Evolutionary conservation across 2,888 invertebrate genomes (phyloP), one percentile per base, ranked within the genome.

Genomic region (Xanthia icteritia): DNA sequence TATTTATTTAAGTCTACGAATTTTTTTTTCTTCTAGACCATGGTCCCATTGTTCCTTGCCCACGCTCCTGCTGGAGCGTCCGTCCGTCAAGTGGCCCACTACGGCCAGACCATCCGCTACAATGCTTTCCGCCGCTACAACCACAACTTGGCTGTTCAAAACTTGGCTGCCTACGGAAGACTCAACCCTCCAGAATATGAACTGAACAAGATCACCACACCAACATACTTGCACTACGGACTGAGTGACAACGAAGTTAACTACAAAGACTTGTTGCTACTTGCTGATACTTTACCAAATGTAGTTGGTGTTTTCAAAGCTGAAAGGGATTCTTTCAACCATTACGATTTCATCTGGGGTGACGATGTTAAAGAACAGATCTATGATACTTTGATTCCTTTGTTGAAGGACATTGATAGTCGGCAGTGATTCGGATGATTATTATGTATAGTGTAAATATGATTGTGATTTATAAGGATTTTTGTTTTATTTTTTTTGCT

Each of bases 51-150:
- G 1, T 88, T 93, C 56, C 48, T 92, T 9, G 92, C 92, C 0
- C 94, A 94, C 77, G 82, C 92, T 0, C 94, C 94, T 0, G 94
- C 94, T 0, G 94, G 94, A 0, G 86, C 92, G 0, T 92, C 94
- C 0, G 73, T 94, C 61, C 91, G 93, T 5, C 94, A 94, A 82
- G 63, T 94, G 1, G 78, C 91, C 0, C 94, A 94, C 82, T 94
- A 90, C 88, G 94, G 91, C 0, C 94, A 94, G 67, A 80, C 84
- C 51, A 92, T 94, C 81, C 89, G 88, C 9, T 87, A 78, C 73
- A 78, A 88, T 0, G 76, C 81, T 4, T 94, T 94, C 90, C 90
- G 91, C 11, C 91, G 94, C 0, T 94, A 88, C 88, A 89, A 92
- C 88, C 81, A 79, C 79, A 89, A 89, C 36, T 0, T 82, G 36